A percentile compares a stretch with the other conserved stretches of the same genome.
Evolutionary conservation across 1,140 invertebrate species (phyloP).

Genomic region (Cepaea nemoralis): DNA sequence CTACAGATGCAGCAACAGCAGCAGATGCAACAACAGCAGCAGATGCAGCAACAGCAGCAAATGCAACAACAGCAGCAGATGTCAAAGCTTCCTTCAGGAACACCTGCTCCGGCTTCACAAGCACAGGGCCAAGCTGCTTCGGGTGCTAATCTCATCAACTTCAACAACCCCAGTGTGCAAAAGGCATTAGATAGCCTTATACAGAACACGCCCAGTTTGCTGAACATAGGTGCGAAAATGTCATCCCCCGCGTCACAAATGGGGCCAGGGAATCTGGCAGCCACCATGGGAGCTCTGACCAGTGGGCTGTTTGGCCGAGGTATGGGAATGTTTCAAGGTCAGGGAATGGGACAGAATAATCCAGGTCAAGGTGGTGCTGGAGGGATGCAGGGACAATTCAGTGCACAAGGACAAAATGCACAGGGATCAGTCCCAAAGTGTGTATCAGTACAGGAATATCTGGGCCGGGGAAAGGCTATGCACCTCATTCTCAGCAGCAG

Average conservation of each 20-base stretch:
- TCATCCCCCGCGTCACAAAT: background rate
- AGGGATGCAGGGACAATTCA: background rate
- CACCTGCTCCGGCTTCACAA: constrained; percentile 8
- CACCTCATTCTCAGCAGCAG: no score
- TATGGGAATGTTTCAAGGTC: background rate
- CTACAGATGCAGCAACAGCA: background rate
- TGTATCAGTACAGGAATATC: no score
- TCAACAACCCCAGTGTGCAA: constrained; percentile 73
- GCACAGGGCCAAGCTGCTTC: constrained; percentile 11
- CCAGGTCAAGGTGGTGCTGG: background rate
- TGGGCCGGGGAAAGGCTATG: no score
- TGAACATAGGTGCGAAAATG: constrained; percentile 51
- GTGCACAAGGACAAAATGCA: background rate
- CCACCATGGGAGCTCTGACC: background rate
- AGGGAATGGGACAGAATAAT: background rate
- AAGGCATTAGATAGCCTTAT: constrained; percentile 73
- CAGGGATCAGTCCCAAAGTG: no score
- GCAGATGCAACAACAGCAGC: no score
- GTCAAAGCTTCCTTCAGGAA: constrained; percentile 9
- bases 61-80: constrained; percentile 1
- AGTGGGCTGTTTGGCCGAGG: background rate
- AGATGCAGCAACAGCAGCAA: no score
- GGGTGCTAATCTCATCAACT: constrained; percentile 65
- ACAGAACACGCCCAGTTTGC: constrained; percentile 65
- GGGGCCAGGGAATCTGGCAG: background rate